Conservation (phyloP, 2,888 invertebrate genomes). For the Agonopterix alstromeriana region DNA sequence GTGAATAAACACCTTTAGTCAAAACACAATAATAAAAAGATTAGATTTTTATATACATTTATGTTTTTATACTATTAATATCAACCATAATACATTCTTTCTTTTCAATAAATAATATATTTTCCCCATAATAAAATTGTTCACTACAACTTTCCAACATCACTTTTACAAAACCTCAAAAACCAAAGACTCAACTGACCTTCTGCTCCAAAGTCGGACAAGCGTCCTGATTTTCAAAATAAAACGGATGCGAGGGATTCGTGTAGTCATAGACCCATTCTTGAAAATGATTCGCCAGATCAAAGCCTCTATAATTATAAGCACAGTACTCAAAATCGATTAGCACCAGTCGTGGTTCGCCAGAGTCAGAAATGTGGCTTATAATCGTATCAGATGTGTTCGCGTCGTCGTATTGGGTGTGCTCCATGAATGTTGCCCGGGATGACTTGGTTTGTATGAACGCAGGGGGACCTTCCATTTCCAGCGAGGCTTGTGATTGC, state of each 20-base stretch:
- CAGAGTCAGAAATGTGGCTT: constrained; percentile 51
- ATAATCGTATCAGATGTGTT: constrained; percentile 53
- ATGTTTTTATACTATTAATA: no score
- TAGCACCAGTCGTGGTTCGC: constrained; percentile 81
- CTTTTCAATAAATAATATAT: no score
- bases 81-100: no score
- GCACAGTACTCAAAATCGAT: constrained; percentile 98
- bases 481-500: not conserved
- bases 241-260: constrained; percentile 85
- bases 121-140: no score
- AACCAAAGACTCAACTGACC: constrained; percentile 51
- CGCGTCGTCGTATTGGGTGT: constrained; percentile 33
- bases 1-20: no score
- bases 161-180: not conserved
- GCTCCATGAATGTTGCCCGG: constrained; percentile 9
- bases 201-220: constrained; percentile 89
- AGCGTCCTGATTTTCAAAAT: constrained; percentile 79
- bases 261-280: constrained; percentile 96
- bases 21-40: no score
- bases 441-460: not conserved
- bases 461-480: not conserved
- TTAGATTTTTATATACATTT: no score
- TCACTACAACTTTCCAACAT: not conserved
- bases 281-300: constrained; percentile 95
- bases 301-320: constrained; percentile 91